phyloP scores from a whole-genome alignment of 2,888 invertebrate genomes.

The Pachliopta kotzebuea region DNA sequence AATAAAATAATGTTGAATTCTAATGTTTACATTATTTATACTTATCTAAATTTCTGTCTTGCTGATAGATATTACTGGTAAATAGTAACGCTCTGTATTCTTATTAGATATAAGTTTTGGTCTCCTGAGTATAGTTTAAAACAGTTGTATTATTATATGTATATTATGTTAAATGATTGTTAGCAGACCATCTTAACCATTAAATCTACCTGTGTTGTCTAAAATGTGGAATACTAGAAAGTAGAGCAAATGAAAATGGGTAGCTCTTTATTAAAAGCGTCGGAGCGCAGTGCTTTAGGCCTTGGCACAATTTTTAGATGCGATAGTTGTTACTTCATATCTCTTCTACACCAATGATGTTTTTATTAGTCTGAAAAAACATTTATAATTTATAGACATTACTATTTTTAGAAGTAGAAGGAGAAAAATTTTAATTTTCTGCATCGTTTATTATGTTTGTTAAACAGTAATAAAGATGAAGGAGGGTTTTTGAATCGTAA shows the following conservation, averaged over 20 bases:
- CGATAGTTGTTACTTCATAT: slow-evolving; percentile 6
- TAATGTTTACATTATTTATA: too few relatives aligned
- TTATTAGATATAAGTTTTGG: too few relatives aligned
- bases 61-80: too few relatives aligned
- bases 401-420: background rate
- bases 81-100: too few relatives aligned
- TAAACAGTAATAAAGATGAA: too few relatives aligned
- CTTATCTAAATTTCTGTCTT: too few relatives aligned
- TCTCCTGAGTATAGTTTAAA: too few relatives aligned
- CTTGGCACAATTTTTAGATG: slow-evolving; percentile 24
- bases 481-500: too few relatives aligned
- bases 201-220: slow-evolving; percentile 1
- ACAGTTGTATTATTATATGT: background rate
- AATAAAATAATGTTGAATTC: too few relatives aligned
- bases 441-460: too few relatives aligned
- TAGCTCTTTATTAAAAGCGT: slow-evolving; percentile 26
- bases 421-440: too few relatives aligned
- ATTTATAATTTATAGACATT: background rate
- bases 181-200: background rate
- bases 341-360: slow-evolving; percentile 1
- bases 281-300: slow-evolving; percentile 25
- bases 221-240: slow-evolving; percentile 19
- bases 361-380: background rate
- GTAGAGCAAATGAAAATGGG: slow-evolving; percentile 28
- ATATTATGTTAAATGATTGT: background rate